These are phyloP conservation scores for Sphaeridia pumilis DNA, from an alignment of 2,888 invertebrate species.

Conservation along the genomic window DNA sequence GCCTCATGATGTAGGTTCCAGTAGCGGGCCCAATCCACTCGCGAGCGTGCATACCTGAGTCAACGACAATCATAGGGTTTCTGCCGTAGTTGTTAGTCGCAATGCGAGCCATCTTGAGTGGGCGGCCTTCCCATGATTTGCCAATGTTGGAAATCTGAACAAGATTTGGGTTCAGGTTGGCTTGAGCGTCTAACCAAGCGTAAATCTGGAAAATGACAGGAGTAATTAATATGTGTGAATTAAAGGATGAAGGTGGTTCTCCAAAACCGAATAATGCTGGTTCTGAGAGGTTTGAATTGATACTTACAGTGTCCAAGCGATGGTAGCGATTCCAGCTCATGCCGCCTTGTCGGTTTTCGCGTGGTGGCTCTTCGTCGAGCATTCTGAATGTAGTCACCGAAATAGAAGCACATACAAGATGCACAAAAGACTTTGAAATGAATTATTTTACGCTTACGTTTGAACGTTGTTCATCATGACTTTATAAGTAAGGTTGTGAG, in stretches of 20 bases:
- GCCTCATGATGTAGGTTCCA: conserved; percentile 40
- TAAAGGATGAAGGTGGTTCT: too few species aligned
- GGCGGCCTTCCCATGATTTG: conserved; percentile 36
- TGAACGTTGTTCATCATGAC: conserved; percentile 31
- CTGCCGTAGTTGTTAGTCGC: conserved; percentile 37
- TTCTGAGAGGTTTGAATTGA: too few species aligned
- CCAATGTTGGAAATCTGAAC: conserved; percentile 37
- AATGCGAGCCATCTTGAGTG: conserved; percentile 39
- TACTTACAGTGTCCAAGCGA: conserved; percentile 21
- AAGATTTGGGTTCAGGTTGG: conserved; percentile 33
- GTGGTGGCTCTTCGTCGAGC: conserved; percentile 22
- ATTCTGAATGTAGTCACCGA: too few species aligned
- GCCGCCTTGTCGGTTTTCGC: conserved; percentile 22
- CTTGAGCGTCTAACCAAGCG: conserved; percentile 36
- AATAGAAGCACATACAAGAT: too few species aligned
- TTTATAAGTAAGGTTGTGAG: conserved; percentile 23
- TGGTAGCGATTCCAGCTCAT: conserved; percentile 35
- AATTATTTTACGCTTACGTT: conserved; percentile 20
- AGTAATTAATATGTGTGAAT: not conserved
- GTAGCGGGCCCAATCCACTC: conserved; percentile 48
- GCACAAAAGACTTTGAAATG: too few species aligned
- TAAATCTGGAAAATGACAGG: conserved; percentile 23
- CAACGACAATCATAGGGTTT: conserved; percentile 45
- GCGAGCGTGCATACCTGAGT: conserved; percentile 45
- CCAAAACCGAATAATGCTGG: too few species aligned